Conservation (phyloP, 2,113 vertebrate genomes). For the Thamnaconus septentrionalis region DNA sequence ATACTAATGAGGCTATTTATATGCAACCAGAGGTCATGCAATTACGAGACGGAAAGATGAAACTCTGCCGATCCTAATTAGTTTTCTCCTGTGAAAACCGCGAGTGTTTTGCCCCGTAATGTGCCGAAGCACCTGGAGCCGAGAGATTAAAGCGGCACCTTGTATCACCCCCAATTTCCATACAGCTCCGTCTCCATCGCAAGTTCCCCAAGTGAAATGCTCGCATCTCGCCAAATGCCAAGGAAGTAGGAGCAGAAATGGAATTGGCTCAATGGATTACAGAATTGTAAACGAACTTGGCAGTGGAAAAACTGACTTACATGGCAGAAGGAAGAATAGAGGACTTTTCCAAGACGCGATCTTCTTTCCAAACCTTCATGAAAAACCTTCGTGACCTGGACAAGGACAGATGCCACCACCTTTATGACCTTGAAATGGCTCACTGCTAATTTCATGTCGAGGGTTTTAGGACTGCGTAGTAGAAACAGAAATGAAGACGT, state of each 20-base stretch:
- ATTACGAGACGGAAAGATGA: constrained; percentile 55
- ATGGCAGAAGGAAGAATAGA: too few species aligned
- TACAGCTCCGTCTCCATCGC: not conserved
- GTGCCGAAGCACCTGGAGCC: not conserved
- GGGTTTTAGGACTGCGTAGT: too few species aligned
- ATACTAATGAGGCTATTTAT: constrained; percentile 76
- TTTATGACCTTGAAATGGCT: too few species aligned
- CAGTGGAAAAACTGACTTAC: too few species aligned
- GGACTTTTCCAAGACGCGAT: too few species aligned
- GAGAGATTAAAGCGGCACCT: constrained; percentile 13
- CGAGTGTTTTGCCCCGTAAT: not conserved
- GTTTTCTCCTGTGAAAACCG: constrained; percentile 20
- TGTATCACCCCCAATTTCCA: constrained; percentile 5
- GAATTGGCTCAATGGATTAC: too few species aligned
- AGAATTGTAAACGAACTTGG: too few species aligned
- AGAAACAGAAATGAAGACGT: too few species aligned
- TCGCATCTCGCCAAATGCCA: constrained; percentile 1
- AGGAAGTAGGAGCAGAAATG: not conserved
- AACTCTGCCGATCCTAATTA: constrained; percentile 47
- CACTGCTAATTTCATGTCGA: too few species aligned
- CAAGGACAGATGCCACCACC: too few species aligned
- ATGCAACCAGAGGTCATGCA: constrained; percentile 66
- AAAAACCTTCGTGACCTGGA: too few species aligned
- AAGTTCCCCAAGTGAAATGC: constrained; percentile 1
- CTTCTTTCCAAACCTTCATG: too few species aligned